phyloP scores from a whole-genome alignment of 2,888 invertebrate species.

The Drosophila histrio region DNA sequence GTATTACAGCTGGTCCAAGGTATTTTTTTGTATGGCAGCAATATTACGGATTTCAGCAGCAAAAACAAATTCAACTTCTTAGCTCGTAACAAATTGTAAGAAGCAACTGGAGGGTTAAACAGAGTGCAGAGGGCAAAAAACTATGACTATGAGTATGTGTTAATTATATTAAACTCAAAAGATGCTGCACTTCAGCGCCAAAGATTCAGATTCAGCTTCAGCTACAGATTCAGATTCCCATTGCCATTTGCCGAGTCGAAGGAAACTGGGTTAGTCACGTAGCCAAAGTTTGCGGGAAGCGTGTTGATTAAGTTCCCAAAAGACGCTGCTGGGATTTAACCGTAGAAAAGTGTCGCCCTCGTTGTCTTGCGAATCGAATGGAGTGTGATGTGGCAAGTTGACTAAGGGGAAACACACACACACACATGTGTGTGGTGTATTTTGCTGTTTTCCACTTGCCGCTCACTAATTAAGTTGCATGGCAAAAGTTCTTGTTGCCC shows the following conservation, averaged over 20 bases:
- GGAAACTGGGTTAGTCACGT: conserved; percentile 74
- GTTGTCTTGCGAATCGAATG: conserved; percentile 25
- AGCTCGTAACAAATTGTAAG: conserved; percentile 1
- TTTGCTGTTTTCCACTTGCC: conserved; percentile 75
- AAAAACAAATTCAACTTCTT: background rate
- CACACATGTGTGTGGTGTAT: conserved; percentile 44
- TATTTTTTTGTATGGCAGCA: background rate
- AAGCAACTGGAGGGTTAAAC: conserved; percentile 28
- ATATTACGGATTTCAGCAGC: background rate
- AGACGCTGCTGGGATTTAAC: conserved; percentile 63
- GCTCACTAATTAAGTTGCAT: conserved; percentile 77
- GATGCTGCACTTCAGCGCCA: conserved; percentile 49
- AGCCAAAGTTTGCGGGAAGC: conserved; percentile 52
- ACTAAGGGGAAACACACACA: conserved; percentile 1
- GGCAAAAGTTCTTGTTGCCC: conserved; percentile 58
- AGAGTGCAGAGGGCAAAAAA: background rate
- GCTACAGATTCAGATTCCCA: conserved; percentile 29
- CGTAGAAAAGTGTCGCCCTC: conserved; percentile 49
- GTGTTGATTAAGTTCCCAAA: conserved; percentile 71
- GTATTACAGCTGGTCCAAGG: conserved; percentile 4
- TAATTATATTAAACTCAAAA: conserved; percentile 60
- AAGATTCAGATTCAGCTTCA: conserved; percentile 25
- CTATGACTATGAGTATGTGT: conserved; percentile 47
- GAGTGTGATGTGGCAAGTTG: conserved; percentile 1
- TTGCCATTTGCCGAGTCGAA: conserved; percentile 34